Conservation (phyloP, 2,797 vertebrate species). For the Malacoctenus gilli region DNA sequence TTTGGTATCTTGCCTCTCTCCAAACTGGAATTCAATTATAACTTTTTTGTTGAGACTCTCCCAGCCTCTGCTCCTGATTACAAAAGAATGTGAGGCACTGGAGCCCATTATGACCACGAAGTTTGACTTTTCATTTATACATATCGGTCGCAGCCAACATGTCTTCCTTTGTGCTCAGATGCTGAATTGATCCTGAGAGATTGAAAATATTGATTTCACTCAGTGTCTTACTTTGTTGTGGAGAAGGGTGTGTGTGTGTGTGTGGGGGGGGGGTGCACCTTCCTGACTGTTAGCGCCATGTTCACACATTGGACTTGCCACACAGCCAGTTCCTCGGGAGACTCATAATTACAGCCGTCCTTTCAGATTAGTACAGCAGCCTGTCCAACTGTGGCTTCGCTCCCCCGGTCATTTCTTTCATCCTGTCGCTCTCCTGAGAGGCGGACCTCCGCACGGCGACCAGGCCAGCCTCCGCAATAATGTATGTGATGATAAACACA, state of each 20-base stretch:
- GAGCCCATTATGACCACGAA: constrained; percentile 72
- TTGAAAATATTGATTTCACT: constrained; percentile 99
- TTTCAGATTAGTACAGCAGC: constrained; percentile 94
- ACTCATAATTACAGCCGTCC: constrained; percentile 95
- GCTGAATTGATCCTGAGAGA: constrained; percentile 97
- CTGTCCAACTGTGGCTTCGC: constrained; percentile 83
- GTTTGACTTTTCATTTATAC: constrained; percentile 98
- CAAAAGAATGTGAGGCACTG: constrained; percentile 38
- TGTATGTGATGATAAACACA: constrained; percentile 97
- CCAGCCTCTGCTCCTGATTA: constrained; percentile 37
- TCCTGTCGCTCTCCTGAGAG: constrained; percentile 85
- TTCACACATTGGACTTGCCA: constrained; percentile 94
- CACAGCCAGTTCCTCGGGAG: constrained; percentile 90
- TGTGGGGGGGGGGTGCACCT: constrained; percentile 66
- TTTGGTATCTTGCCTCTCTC: constrained; percentile 15
- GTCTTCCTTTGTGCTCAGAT: constrained; percentile 93
- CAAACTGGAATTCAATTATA: constrained; percentile 28
- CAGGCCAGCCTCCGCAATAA: constrained; percentile 90
- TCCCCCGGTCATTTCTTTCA: constrained; percentile 88
- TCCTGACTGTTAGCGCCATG: constrained; percentile 87
- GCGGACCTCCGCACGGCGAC: constrained; percentile 90
- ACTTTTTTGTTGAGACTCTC: constrained; percentile 19
- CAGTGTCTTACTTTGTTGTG: constrained; percentile 88
- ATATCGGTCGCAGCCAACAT: constrained; percentile 91
- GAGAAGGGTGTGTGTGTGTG: no score